Conservation (phyloP, 2,113 vertebrate genomes). For the Rhea pennata region DNA sequence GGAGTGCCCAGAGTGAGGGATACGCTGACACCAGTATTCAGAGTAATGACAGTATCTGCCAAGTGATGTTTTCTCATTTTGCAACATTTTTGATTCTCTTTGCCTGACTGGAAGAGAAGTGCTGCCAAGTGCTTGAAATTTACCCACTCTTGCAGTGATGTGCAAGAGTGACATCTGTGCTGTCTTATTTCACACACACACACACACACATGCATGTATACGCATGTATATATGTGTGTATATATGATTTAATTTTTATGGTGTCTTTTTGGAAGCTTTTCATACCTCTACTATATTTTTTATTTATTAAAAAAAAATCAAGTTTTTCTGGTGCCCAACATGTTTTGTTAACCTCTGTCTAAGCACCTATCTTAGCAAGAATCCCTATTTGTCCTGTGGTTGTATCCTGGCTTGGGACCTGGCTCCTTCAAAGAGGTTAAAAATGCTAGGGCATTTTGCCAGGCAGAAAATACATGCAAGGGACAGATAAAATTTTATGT, state of each 20-base stretch:
- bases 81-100: background rate
- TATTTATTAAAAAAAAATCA: background rate
- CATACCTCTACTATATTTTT: background rate
- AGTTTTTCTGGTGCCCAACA: background rate
- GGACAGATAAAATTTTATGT: background rate
- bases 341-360: background rate
- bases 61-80: background rate
- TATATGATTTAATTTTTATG: background rate
- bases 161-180: no score
- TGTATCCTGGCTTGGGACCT: background rate
- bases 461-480: background rate
- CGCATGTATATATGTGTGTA: no score
- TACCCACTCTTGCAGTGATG: background rate
- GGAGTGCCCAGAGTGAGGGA: background rate
- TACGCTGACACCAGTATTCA: background rate
- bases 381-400: background rate
- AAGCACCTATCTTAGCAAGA: background rate
- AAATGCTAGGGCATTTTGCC: background rate
- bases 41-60: background rate
- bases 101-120: background rate
- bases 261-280: background rate
- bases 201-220: rapidly evolving
- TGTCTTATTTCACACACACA: background rate
- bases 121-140: background rate
- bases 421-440: background rate